A percentile compares a stretch with the other conserved stretches of the same genome.
phyloP scores from a whole-genome alignment of 2,888 invertebrate species.

The Drosophila mayaguana region DNA sequence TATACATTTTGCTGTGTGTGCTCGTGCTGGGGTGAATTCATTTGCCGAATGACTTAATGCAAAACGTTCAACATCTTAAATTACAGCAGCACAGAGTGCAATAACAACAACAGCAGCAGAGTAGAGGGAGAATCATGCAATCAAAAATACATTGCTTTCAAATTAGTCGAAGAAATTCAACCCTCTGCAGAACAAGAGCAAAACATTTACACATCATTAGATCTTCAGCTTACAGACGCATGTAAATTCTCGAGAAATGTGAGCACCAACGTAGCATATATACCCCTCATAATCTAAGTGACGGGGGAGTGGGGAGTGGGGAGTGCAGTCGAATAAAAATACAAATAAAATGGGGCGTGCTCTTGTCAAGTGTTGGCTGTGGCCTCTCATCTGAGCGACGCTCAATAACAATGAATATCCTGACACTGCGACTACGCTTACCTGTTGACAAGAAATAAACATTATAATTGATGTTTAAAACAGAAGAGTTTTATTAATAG shows the following conservation, averaged over 20 bases:
- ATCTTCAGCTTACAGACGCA: conserved; percentile 50
- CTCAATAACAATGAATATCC: background rate
- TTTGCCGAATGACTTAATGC: conserved; percentile 9
- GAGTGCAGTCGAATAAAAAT: conserved; percentile 7
- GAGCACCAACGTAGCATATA: conserved; percentile 6
- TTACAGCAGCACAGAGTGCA: conserved; percentile 17
- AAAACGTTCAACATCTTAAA: conserved; percentile 13
- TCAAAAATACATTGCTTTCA: conserved; percentile 61
- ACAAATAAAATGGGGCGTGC: conserved; percentile 3
- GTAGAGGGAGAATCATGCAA: conserved; percentile 41
- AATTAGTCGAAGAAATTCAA: conserved; percentile 40
- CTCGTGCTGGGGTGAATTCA: conserved; percentile 13
- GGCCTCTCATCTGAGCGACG: background rate
- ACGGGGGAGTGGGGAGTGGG: background rate
- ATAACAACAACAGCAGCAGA: background rate
- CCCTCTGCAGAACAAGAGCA: conserved; percentile 25
- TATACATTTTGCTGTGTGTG: conserved; percentile 21
- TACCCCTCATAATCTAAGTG: conserved; percentile 19
- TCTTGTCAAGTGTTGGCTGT: conserved; percentile 21
- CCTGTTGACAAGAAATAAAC: background rate
- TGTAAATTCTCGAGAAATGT: conserved; percentile 34
- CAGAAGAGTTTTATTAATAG: background rate
- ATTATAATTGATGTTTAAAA: background rate
- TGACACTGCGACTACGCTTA: conserved; percentile 18
- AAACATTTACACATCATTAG: conserved; percentile 68